Conservation (phyloP, 2,888 invertebrate genomes). For the Polydrusus pterygomalis region DNA sequence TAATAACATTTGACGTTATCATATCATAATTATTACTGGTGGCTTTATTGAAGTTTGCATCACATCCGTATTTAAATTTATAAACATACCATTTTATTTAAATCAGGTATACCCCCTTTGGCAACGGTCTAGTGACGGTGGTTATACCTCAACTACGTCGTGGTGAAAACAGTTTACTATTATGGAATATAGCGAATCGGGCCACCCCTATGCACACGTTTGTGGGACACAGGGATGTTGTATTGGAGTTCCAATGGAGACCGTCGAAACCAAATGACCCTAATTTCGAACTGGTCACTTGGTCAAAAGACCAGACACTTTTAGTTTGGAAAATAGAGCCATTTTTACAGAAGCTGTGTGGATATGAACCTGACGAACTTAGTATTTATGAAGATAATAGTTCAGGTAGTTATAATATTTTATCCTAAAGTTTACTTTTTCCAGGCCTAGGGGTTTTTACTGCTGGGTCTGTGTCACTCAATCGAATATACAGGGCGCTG, state of each 20-base stretch:
- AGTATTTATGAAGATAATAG: conserved; percentile 55
- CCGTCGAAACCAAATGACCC: conserved; percentile 76
- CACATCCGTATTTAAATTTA: too few relatives aligned
- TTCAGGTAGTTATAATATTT: conserved; percentile 44
- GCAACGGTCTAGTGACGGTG: conserved; percentile 92
- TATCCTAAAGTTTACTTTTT: too few relatives aligned
- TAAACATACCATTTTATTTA: not conserved
- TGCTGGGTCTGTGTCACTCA: too few relatives aligned
- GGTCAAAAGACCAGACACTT: conserved; percentile 95
- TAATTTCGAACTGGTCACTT: conserved; percentile 92
- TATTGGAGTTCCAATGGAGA: conserved; percentile 96
- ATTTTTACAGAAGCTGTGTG: conserved; percentile 87
- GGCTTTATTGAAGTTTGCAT: too few relatives aligned
- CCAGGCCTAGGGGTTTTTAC: too few relatives aligned
- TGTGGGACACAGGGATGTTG: conserved; percentile 95
- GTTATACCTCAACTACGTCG: conserved; percentile 90
- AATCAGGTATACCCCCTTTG: conserved; percentile 82
- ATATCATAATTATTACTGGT: too few relatives aligned
- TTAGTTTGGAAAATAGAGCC: conserved; percentile 94
- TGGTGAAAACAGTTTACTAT: conserved; percentile 87
- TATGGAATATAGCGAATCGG: conserved; percentile 85
- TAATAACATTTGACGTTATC: too few relatives aligned
- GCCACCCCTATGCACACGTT: conserved; percentile 90
- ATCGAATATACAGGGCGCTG: too few relatives aligned
- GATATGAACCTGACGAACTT: conserved; percentile 78